phyloP scores from a whole-genome alignment of 2,797 vertebrate genomes.

The Gallinago stenura region DNA sequence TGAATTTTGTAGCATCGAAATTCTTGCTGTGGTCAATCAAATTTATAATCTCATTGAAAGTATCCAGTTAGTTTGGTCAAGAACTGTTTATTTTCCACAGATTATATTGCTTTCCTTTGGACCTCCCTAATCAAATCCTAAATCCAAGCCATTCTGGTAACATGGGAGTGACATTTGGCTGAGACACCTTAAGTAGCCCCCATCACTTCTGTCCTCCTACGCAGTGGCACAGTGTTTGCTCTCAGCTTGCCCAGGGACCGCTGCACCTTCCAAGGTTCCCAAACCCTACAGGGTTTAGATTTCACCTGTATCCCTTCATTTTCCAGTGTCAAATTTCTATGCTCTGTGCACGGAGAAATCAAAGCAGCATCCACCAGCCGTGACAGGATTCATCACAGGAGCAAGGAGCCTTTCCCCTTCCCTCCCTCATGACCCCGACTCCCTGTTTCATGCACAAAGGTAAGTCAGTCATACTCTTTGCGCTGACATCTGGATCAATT shows the following conservation, averaged over 20 bases:
- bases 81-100: background rate
- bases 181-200: background rate
- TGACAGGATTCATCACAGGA: background rate
- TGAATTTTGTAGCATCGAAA: background rate
- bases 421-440: background rate
- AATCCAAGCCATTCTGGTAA: background rate
- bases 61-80: background rate
- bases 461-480: background rate
- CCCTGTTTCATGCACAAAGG: background rate
- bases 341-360: background rate
- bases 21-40: background rate
- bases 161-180: background rate
- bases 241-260: background rate
- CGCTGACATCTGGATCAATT: background rate
- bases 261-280: background rate
- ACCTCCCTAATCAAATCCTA: background rate
- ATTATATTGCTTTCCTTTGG: background rate
- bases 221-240: background rate
- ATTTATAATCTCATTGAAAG: background rate
- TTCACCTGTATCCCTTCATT: background rate
- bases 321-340: background rate
- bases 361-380: background rate
- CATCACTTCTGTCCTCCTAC: accelerated
- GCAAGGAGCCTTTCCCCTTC: background rate
- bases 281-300: background rate